Base-by-base conservation (phyloP, 2,888 invertebrate genomes). In the Ferdinandea cuprea region DNA sequence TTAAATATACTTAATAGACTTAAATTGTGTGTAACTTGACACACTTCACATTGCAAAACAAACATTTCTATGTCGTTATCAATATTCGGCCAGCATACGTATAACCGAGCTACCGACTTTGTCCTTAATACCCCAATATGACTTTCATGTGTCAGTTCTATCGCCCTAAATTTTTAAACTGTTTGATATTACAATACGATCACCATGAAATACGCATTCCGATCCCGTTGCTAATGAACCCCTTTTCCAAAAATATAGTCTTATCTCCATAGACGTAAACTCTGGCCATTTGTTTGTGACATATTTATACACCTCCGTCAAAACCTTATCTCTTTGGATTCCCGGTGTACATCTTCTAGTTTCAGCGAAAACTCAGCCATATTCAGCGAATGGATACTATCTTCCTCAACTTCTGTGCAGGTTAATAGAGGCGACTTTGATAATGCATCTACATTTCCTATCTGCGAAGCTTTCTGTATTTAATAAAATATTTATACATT, bases 11-110 rank as follows among this genome's bases (percentile, higher is more conserved):
- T 54, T 79, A 7, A 11, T 44, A 15, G 50, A 11, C 13, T 30
- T 17, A 1, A 42, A 15, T 63, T 63, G 13, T 63, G 63, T 5
- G 25, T 19, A 3, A 2, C 11, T 65, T 73, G 59, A 74, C 59
- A 84, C 4, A 37, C 37, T 30, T 66, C 19, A 77, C 87, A 88
- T 7, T 58, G 40, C 30, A 71, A 81, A n/a, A 85, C 81, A 13
- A 63, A 79, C 1, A 59, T 58, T 74, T 88, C 88, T 7, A 88
- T 86, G 6, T 87, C 87, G 0, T 68, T 30, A 69, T 89, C 87
- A 19, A 88, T 81, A 1, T 78, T 76, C 2, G 88, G 87, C 88
- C 87, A 88, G 86, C 86, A 88, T 28, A 88, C 86, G 80, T 87
- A 85, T 5, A 86, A 81, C 15, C 87, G 56, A 0, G 88, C 87